Evolutionary conservation across 2,113 vertebrate species (phyloP).

Genomic region (Dryoscopus gambensis): DNA sequence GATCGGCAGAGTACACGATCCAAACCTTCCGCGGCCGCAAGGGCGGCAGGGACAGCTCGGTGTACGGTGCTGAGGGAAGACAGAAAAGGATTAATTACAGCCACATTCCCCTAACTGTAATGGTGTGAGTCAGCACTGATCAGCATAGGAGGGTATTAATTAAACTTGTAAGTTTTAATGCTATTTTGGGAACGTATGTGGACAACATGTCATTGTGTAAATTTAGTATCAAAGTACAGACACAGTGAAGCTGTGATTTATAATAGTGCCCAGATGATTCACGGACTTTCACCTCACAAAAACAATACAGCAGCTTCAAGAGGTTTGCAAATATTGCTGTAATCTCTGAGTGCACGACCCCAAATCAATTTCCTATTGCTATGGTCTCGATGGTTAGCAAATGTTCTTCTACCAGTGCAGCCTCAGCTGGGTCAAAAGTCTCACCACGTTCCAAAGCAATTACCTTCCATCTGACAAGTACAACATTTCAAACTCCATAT

Average conservation of each 20-base stretch:
- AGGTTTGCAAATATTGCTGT: background rate
- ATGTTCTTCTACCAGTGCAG: background rate
- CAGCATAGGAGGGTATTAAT: background rate
- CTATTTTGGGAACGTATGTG: background rate
- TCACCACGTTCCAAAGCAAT: background rate
- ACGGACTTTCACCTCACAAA: background rate
- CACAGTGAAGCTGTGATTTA: background rate
- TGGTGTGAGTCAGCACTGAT: background rate
- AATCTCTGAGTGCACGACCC: background rate
- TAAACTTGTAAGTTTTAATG: background rate
- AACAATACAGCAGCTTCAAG: background rate
- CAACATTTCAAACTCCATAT: background rate
- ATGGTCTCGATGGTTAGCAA: background rate
- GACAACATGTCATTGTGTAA: background rate
- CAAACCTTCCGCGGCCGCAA: slow-evolving; percentile 77
- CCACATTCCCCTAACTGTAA: background rate
- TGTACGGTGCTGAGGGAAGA: background rate
- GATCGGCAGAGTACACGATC: slow-evolving; percentile 91
- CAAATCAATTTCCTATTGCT: background rate
- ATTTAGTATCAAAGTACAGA: background rate
- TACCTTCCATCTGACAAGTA: background rate
- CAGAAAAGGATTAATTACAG: background rate
- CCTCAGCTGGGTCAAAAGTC: background rate
- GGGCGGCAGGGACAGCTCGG: background rate
- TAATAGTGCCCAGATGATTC: background rate